Evolutionary conservation across 2,888 invertebrate genomes (phyloP).

Genomic region (Drosophila buzzatii): DNA sequence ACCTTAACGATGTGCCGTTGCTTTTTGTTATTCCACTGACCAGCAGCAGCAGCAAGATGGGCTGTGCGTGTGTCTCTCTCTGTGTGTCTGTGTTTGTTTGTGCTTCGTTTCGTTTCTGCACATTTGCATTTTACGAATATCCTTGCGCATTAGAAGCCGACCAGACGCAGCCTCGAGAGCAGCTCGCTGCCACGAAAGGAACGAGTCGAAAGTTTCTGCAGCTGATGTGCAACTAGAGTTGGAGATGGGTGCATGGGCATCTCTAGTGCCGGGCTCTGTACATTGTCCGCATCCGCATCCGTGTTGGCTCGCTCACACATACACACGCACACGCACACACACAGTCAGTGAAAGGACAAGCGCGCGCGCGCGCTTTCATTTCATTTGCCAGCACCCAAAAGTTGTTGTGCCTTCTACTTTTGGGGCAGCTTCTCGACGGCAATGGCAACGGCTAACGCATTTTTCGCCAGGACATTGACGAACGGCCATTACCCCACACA

Average conservation of each 20-base stretch:
- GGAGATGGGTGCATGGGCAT: neutral
- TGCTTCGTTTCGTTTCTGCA: slow-evolving; percentile 70
- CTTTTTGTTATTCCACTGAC: slow-evolving; percentile 60
- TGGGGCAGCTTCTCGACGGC: slow-evolving; percentile 51
- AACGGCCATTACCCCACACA: slow-evolving; percentile 53
- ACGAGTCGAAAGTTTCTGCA: slow-evolving; percentile 25
- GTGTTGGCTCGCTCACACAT: slow-evolving; percentile 44
- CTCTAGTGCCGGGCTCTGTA: neutral
- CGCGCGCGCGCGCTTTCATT: slow-evolving; percentile 73
- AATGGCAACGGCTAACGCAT: slow-evolving; percentile 60
- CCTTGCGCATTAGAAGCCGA: slow-evolving; percentile 80
- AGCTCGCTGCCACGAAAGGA: slow-evolving; percentile 40
- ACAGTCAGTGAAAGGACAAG: neutral
- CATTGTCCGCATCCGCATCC: slow-evolving; percentile 3
- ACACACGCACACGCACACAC: slow-evolving; percentile 2
- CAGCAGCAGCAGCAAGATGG: slow-evolving; percentile 66
- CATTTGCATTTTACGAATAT: slow-evolving; percentile 83
- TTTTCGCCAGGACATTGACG: slow-evolving; percentile 79
- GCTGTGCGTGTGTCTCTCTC: slow-evolving; percentile 38
- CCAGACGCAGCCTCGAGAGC: slow-evolving; percentile 41
- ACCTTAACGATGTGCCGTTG: slow-evolving; percentile 72
- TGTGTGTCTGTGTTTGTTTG: slow-evolving; percentile 10
- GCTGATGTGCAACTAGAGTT: slow-evolving; percentile 4
- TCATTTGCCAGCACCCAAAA: slow-evolving; percentile 76
- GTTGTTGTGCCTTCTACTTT: slow-evolving; percentile 76